Evolutionary conservation across 2,113 vertebrate genomes (phyloP), one percentile per base, ranked within the genome.

Genomic region (Lepus europaeus): DNA sequence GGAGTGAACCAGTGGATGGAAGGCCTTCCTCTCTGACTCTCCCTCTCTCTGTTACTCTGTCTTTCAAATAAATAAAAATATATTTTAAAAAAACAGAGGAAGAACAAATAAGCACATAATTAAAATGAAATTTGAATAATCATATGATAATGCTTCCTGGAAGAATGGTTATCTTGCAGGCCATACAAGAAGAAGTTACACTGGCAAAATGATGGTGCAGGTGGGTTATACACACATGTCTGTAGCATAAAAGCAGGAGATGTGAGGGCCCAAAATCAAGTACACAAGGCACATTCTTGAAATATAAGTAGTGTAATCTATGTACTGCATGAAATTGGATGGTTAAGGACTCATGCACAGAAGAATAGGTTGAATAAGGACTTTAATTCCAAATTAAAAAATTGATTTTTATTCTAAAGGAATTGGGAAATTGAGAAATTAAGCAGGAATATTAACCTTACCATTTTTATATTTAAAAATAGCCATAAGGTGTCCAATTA

Each of bases 401-500:
- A 23, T 84, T 91, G 33, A 89, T 74, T 4, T 96, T 86, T 66
- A 89, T 76, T 51, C 51, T 25, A 87, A 89, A 84, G 33, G 72
- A 36, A 39, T 22, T 87, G 20, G 13, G 6, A 77, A 80, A 31
- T 69, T 87, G 49, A 5, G 29, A 87, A 70, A 51, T 64, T 49
- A 90, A 90, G 19, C 11, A 90, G 33, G 19, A 76, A 87, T 90
- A 77, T 61, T 89, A 79, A 79, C 29, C 61, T 84, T 13, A 61
- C 19, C 4, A 83, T 66, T 87, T 97, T 73, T 80, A 61, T 59
- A 83, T 74, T 91, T 77, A 83, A 29, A 89, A 95, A 89, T 51
- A 89, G 31, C 63, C 19, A 70, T 14, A 80, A 88, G 36, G 23
- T 33, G 13, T 68, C 10, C 6, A 90, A 49, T 22, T 74, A 19